Conservation (phyloP, 2,888 invertebrate genomes). For the Xiphydria camelus region DNA sequence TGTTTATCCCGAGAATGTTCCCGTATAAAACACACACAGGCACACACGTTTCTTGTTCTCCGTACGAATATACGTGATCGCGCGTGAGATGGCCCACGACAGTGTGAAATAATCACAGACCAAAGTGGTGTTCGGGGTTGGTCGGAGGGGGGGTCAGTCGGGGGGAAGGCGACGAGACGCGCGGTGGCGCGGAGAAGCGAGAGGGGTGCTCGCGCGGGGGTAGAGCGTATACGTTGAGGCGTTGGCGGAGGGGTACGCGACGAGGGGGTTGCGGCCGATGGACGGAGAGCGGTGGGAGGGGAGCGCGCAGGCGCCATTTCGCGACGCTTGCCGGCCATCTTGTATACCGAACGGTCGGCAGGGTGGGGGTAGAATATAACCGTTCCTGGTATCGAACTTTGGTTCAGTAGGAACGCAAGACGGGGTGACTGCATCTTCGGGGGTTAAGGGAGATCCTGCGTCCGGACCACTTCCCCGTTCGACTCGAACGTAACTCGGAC, state of each 20-base stretch:
- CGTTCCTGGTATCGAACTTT: conserved; percentile 51
- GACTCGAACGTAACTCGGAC: not conserved
- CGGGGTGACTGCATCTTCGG: conserved; percentile 30
- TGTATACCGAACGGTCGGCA: conserved; percentile 30
- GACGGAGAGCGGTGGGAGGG: conserved; percentile 8
- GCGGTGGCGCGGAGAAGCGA: conserved; percentile 20
- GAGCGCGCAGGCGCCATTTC: conserved; percentile 50
- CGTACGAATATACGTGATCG: no score
- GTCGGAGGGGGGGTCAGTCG: conserved; percentile 4
- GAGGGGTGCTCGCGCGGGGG: conserved; percentile 26
- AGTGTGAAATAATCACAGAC: conserved; percentile 35
- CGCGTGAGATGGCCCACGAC: conserved; percentile 19
- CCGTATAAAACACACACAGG: no score
- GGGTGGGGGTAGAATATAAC: conserved; percentile 49
- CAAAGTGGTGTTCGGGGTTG: conserved; percentile 19
- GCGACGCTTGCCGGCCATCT: conserved; percentile 42
- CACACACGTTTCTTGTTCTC: no score
- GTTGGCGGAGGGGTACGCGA: not conserved
- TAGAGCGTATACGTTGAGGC: conserved; percentile 3
- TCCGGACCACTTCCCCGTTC: not conserved
- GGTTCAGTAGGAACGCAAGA: conserved; percentile 49
- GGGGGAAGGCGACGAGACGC: conserved; percentile 24
- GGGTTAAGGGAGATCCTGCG: not conserved
- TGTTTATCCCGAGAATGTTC: no score
- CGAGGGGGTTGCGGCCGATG: conserved; percentile 16